A percentile compares a stretch with the other conserved stretches of the same genome.
These are phyloP conservation scores for Triops cancriformis DNA, from an alignment of 1,140 invertebrate genomes.

Conservation along the genomic window DNA sequence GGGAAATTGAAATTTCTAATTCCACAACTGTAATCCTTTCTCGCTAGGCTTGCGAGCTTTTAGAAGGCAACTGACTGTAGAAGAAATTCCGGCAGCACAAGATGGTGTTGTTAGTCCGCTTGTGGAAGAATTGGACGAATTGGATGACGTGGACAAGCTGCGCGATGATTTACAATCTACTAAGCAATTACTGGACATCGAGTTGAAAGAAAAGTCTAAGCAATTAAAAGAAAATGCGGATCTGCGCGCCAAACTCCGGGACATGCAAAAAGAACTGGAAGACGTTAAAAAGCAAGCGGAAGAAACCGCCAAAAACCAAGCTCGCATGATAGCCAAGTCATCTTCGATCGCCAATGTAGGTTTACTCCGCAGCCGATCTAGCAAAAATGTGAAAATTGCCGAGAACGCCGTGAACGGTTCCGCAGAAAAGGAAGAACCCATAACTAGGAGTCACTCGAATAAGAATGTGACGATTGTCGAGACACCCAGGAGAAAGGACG, in stretches of 20 bases:
- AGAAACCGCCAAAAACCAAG: neutral
- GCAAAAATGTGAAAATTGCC: conserved; percentile 3
- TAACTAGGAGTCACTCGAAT: conserved; percentile 27
- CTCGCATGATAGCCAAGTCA: neutral
- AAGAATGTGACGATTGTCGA: conserved; percentile 26
- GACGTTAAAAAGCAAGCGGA: conserved; percentile 17
- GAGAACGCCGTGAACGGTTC: conserved; percentile 29
- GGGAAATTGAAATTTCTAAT: conserved; percentile 7
- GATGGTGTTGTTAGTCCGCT: conserved; percentile 38
- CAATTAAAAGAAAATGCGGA: conserved; percentile 77
- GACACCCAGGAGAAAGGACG: conserved; percentile 47
- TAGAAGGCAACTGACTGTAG: conserved; percentile 68
- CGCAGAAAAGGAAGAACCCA: conserved; percentile 16
- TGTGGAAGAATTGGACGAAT: conserved; percentile 56
- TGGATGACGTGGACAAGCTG: conserved; percentile 84
- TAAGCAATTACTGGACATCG: conserved; percentile 77
- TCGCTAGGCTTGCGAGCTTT: conserved; percentile 66
- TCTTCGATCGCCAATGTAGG: conserved; percentile 10
- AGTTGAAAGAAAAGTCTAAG: conserved; percentile 74
- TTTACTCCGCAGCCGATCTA: conserved; percentile 1
- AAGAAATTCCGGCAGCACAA: conserved; percentile 43
- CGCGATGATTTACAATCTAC: conserved; percentile 81
- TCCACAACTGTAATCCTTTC: neutral
- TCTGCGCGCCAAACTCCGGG: conserved; percentile 43
- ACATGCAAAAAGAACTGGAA: conserved; percentile 29